phyloP scores from a whole-genome alignment of 2,797 vertebrate species.

The Sitta carolinensis region DNA sequence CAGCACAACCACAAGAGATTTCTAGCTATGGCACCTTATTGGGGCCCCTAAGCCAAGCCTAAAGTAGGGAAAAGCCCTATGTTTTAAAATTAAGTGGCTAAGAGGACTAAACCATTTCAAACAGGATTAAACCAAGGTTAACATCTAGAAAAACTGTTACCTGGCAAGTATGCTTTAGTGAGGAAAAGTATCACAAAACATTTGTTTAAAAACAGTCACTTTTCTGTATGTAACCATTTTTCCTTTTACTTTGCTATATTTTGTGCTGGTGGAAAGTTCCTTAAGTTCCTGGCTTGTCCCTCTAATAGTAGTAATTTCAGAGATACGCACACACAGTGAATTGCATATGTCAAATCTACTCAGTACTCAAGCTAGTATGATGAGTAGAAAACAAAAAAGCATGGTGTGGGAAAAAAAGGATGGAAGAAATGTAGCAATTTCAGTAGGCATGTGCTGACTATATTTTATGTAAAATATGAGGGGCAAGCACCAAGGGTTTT shows the following conservation, averaged over 20 bases:
- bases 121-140: not conserved
- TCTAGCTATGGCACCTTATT: not conserved
- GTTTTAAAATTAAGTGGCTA: not conserved
- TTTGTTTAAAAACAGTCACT: not conserved
- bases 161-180: not conserved
- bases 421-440: not conserved
- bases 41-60: not conserved
- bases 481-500: not conserved
- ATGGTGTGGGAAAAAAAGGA: not conserved
- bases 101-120: not conserved
- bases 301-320: not conserved
- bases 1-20: not conserved
- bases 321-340: not conserved
- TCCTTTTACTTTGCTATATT: not conserved
- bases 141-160: not conserved
- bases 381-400: not conserved
- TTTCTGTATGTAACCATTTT: not conserved
- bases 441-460: not conserved
- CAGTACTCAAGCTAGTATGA: not conserved
- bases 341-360: not conserved
- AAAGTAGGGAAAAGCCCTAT: rapidly evolving
- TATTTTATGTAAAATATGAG: not conserved
- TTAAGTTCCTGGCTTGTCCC: not conserved
- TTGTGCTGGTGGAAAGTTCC: not conserved
- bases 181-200: not conserved